A percentile compares a stretch with the other conserved stretches of the same genome.
These are phyloP conservation scores for Platycheirus albimanus DNA, from an alignment of 2,888 invertebrate genomes.

Conservation along the genomic window DNA sequence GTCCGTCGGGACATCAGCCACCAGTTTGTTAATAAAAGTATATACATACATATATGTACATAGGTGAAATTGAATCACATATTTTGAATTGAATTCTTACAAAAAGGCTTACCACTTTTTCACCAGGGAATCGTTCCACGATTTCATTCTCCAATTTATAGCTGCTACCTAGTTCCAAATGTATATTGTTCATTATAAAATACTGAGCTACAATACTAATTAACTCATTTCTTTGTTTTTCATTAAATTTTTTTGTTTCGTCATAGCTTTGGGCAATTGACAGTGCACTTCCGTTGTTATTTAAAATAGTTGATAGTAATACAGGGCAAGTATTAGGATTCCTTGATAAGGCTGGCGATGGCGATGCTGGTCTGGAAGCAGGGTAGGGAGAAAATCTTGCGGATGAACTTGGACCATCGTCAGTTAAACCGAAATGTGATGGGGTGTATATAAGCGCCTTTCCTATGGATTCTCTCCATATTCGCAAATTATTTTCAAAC, in stretches of 20 bases:
- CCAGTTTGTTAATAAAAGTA: constrained; percentile 7
- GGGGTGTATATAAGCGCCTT: constrained; percentile 41
- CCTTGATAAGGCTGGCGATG: not conserved
- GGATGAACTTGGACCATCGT: constrained; percentile 4
- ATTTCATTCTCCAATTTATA: constrained; percentile 75
- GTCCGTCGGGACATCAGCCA: no score
- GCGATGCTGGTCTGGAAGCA: constrained; percentile 5
- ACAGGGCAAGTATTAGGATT: not conserved
- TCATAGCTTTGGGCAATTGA: constrained; percentile 35
- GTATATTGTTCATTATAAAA: constrained; percentile 67
- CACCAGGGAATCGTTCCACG: constrained; percentile 29
- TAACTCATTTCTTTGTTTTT: constrained; percentile 68
- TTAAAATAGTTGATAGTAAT: constrained; percentile 28
- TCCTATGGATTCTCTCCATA: constrained; percentile 73
- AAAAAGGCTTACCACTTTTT: constrained; percentile 23
- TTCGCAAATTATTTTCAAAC: constrained; percentile 74
- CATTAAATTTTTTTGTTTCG: constrained; percentile 70
- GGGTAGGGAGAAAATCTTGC: constrained; percentile 12
- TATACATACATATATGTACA: no score
- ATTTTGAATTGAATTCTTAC: constrained; percentile 1
- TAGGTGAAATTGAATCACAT: no score
- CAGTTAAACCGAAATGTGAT: not conserved
- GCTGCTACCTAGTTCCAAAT: constrained; percentile 60
- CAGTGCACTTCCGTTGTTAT: constrained; percentile 6
- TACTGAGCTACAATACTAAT: constrained; percentile 58